Conservation (phyloP, 1,140 invertebrate species). For the Drosophila funebris region DNA sequence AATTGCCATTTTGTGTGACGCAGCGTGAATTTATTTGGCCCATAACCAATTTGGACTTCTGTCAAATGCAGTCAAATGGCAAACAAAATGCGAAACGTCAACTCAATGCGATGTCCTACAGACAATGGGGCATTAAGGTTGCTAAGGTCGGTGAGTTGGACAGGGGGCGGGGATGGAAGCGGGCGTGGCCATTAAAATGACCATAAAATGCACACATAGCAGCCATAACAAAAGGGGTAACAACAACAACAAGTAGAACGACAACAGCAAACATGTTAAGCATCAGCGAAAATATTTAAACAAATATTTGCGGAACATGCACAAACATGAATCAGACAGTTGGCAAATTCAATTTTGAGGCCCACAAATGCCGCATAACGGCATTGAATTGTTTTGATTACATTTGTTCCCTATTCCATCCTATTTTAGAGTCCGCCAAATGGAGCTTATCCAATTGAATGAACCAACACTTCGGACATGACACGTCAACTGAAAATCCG, state of each 20-base stretch:
- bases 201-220: conserved; percentile 52
- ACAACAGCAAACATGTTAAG: conserved; percentile 55
- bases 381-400: conserved; percentile 57
- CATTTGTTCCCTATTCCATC: conserved; percentile 1
- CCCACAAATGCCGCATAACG: conserved; percentile 42
- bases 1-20: conserved; percentile 49
- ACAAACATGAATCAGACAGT: conserved; percentile 28
- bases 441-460: conserved; percentile 27
- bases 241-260: not conserved
- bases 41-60: conserved; percentile 43
- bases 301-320: conserved; percentile 60
- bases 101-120: conserved; percentile 9
- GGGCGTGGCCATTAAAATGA: conserved; percentile 34
- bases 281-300: conserved; percentile 61
- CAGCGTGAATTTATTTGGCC: conserved; percentile 44
- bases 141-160: not conserved
- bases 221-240: conserved; percentile 26
- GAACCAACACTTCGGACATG: conserved; percentile 18
- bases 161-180: not conserved
- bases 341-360: conserved; percentile 64
- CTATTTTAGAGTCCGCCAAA: not conserved
- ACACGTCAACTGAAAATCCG: conserved; percentile 7
- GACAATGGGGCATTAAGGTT: conserved; percentile 15
- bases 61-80: conserved; percentile 58
- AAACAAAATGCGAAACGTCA: conserved; percentile 46